These are phyloP conservation scores for Orestias chungarensis DNA, from an alignment of 2,797 vertebrate genomes.

Conservation along the genomic window DNA sequence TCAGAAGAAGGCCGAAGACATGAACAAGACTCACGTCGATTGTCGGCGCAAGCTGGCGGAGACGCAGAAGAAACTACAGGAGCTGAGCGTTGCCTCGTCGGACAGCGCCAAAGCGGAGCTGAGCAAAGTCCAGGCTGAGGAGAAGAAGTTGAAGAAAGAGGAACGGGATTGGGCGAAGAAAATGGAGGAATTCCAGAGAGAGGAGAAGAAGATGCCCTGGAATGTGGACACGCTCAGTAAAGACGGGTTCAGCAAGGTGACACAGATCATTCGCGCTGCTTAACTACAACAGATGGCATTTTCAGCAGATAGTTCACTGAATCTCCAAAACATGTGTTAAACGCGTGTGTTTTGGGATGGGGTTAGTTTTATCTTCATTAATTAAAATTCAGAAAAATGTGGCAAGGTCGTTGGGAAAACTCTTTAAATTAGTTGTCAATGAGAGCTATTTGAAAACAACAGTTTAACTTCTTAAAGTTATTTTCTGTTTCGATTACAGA, in stretches of 20 bases:
- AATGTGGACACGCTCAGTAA: conserved; percentile 95
- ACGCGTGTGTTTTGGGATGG: too few relatives aligned
- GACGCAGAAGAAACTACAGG: conserved; percentile 84
- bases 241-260: conserved; percentile 95
- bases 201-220: conserved; percentile 96
- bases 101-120: conserved; percentile 77
- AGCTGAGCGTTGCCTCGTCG: conserved; percentile 61
- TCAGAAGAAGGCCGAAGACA: conserved; percentile 86
- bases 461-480: background rate
- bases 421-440: background rate
- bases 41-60: conserved; percentile 83
- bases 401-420: background rate
- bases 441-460: background rate
- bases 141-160: conserved; percentile 87
- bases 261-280: background rate
- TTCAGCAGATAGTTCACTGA: background rate
- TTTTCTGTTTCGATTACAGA: background rate
- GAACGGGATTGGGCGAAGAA: conserved; percentile 85
- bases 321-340: too few relatives aligned
- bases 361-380: background rate
- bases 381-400: background rate
- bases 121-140: conserved; percentile 81
- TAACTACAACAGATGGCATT: background rate
- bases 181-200: conserved; percentile 80
- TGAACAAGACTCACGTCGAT: conserved; percentile 80